Evolutionary conservation across 2,797 vertebrate genomes (phyloP).

Genomic region (Coendou prehensilis): DNA sequence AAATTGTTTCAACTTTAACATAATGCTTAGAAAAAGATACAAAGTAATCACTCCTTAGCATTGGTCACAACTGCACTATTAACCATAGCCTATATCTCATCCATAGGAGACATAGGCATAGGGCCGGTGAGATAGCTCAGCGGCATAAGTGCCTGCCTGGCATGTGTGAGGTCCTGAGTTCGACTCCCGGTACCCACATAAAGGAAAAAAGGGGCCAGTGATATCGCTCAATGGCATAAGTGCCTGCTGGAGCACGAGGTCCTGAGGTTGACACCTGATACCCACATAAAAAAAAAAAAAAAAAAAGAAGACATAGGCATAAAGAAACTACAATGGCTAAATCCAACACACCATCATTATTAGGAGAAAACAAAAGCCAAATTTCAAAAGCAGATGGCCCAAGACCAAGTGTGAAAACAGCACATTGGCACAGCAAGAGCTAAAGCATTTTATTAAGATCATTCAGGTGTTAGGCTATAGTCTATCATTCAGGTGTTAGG

Average conservation of each 20-base stretch:
- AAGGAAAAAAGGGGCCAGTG: too few species aligned
- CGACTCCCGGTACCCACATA: too few species aligned
- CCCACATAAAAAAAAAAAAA: too few species aligned
- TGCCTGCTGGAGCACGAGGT: too few species aligned
- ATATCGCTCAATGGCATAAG: too few species aligned
- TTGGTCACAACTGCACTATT: neutral
- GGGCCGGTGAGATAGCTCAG: too few species aligned
- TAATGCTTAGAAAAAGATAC: constrained; percentile 25
- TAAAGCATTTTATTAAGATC: constrained; percentile 11
- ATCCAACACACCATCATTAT: neutral
- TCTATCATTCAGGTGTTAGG: neutral
- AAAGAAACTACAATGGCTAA: neutral
- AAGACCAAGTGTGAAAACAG: neutral
- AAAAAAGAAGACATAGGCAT: neutral
- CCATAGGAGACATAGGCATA: neutral
- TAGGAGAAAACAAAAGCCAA: constrained; percentile 59
- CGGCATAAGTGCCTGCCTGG: too few species aligned
- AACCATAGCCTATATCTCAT: neutral
- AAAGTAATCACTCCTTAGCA: constrained; percentile 19
- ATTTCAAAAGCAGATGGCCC: constrained; percentile 24
- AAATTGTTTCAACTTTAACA: constrained; percentile 46
- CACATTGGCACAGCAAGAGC: neutral
- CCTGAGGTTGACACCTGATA: too few species aligned
- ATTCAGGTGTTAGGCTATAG: neutral
- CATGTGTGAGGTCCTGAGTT: too few species aligned